Conservation (phyloP, 2,888 invertebrate genomes). For the Eugnorisma glareosa region DNA sequence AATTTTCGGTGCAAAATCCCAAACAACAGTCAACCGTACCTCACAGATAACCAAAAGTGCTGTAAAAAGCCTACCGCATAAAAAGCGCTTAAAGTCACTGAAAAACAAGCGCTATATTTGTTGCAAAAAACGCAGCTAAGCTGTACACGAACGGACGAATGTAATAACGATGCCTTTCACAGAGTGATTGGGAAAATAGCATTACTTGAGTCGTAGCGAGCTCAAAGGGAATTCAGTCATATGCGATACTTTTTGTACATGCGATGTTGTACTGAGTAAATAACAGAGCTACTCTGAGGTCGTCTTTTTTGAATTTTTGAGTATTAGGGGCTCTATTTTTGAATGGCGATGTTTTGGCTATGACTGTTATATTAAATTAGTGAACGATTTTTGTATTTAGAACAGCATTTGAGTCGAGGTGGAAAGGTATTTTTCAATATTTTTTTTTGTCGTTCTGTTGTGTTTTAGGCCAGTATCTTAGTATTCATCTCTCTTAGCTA, state of each 20-base stretch:
- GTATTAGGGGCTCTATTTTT: slow-evolving; percentile 33
- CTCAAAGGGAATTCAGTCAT: slow-evolving; percentile 66
- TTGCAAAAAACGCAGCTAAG: slow-evolving; percentile 30
- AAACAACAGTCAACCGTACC: slow-evolving; percentile 13
- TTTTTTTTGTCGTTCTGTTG: background rate
- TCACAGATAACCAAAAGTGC: slow-evolving; percentile 30
- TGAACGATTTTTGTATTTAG: slow-evolving; percentile 15
- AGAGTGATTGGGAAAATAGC: slow-evolving; percentile 64
- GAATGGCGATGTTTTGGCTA: background rate
- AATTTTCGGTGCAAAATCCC: background rate
- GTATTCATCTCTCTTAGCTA: background rate
- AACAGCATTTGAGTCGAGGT: background rate
- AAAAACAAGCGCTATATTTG: slow-evolving; percentile 20
- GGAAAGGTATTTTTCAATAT: background rate
- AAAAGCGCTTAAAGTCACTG: slow-evolving; percentile 21
- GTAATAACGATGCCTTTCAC: slow-evolving; percentile 63
- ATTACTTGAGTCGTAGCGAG: slow-evolving; percentile 57
- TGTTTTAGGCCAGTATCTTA: background rate
- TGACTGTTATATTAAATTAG: slow-evolving; percentile 2
- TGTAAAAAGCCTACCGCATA: slow-evolving; percentile 6
- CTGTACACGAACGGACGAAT: slow-evolving; percentile 39
- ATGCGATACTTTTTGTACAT: slow-evolving; percentile 53
- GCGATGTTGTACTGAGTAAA: slow-evolving; percentile 28
- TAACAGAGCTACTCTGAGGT: slow-evolving; percentile 19
- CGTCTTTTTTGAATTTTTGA: slow-evolving; percentile 40